phyloP scores from a whole-genome alignment of 35 echinoderm and acorn worm species.

The Heliocidaris erythrogramma region DNA sequence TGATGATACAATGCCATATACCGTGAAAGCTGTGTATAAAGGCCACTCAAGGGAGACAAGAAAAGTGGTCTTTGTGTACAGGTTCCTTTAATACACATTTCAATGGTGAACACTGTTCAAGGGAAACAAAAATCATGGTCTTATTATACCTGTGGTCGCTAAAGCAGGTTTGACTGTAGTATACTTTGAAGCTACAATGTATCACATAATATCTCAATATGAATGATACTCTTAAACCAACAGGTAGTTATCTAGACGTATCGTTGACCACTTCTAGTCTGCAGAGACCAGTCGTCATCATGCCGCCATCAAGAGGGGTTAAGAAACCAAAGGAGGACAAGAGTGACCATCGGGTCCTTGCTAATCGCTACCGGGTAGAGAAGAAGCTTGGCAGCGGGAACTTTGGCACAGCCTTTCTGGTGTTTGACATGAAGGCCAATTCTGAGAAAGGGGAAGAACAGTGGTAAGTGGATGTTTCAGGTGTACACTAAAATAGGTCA shows the following conservation, averaged over 20 bases:
- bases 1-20: no score
- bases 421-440: constrained; percentile 93
- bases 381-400: constrained; percentile 97
- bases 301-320: constrained; percentile 91
- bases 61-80: no score
- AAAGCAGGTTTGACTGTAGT: no score
- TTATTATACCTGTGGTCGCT: no score
- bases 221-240: background rate
- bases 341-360: constrained; percentile 87
- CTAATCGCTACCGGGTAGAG: constrained; percentile 92
- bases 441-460: constrained; percentile 88
- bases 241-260: background rate
- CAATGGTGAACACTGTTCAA: no score
- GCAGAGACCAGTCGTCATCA: constrained; percentile 27
- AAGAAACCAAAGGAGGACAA: constrained; percentile 99
- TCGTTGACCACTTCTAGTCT: background rate
- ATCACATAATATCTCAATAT: no score
- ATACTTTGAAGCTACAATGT: no score
- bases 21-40: no score
- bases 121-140: no score
- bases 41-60: no score
- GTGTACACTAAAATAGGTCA: no score
- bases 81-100: no score
- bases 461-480: constrained; percentile 62
- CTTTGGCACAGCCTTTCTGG: constrained; percentile 94